phyloP scores from a whole-genome alignment of 2,888 invertebrate genomes.

The Lumbricus terrestris region DNA sequence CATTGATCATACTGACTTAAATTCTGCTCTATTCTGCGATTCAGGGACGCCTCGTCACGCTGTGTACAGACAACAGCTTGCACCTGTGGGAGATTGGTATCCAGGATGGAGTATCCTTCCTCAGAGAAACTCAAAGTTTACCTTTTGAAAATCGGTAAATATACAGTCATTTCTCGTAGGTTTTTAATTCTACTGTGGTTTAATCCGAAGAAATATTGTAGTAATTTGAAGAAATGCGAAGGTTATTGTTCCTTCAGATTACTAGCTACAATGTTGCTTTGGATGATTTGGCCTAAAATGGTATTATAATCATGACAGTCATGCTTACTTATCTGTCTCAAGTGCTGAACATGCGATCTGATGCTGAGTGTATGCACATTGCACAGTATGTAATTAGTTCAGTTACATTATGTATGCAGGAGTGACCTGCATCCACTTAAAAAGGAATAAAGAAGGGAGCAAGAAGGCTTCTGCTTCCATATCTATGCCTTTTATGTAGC shows the following conservation, averaged over 20 bases:
- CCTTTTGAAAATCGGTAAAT: conserved; percentile 70
- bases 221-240: neutral
- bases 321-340: neutral
- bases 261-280: no score
- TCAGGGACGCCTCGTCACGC: conserved; percentile 77
- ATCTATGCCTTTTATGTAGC: neutral
- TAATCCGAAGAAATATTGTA: neutral
- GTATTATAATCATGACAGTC: neutral
- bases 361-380: no score
- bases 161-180: neutral
- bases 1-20: neutral
- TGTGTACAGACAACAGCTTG: conserved; percentile 88
- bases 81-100: conserved; percentile 88
- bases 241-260: neutral
- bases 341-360: neutral
- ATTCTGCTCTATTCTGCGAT: neutral
- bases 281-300: neutral
- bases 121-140: conserved; percentile 59
- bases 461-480: neutral
- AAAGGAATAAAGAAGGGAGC: neutral
- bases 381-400: neutral
- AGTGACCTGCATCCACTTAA: neutral
- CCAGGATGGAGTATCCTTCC: conserved; percentile 10
- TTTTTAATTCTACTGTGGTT: neutral
- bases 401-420: neutral